These are phyloP conservation scores for Tauraco hartlaubi DNA, from an alignment of 2,797 vertebrate species.

Conservation along the genomic window DNA sequence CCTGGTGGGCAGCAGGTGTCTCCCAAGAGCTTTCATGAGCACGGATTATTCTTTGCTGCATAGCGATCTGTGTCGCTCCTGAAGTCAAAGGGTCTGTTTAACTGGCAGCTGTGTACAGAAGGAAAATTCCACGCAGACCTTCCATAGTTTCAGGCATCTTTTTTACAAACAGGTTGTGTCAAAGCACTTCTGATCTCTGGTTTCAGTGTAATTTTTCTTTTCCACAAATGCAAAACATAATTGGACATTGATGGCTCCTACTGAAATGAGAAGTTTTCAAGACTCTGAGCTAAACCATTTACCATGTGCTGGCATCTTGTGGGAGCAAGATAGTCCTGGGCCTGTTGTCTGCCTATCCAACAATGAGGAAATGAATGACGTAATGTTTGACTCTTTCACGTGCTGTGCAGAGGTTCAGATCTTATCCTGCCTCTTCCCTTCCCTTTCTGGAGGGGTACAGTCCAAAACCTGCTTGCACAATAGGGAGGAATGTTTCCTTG, in stretches of 20 bases:
- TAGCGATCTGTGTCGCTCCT: not conserved
- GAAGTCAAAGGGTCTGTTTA: conserved; percentile 40
- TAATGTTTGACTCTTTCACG: not conserved
- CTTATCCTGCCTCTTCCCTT: not conserved
- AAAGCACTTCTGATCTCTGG: not conserved
- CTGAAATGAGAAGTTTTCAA: not conserved
- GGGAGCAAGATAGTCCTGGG: not conserved
- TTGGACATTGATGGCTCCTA: not conserved
- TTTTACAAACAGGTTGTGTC: conserved; percentile 66
- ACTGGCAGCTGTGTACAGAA: conserved; percentile 63
- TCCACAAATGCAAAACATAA: not conserved
- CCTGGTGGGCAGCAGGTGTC: conserved; percentile 66
- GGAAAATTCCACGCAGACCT: conserved; percentile 55
- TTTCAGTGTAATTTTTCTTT: not conserved
- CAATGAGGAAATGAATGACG: not conserved
- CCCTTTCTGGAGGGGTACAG: not conserved
- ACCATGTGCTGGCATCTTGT: not conserved
- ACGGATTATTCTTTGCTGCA: not conserved
- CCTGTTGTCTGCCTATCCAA: not conserved
- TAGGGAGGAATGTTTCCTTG: not conserved
- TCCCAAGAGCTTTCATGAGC: conserved; percentile 22
- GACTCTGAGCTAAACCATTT: not conserved
- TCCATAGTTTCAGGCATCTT: conserved; percentile 41
- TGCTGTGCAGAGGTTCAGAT: not conserved
- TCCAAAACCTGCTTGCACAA: not conserved